A percentile compares a stretch with the other conserved stretches of the same genome.
Conservation (phyloP, 1,140 invertebrate species). For the Drosophila sp. region DNA sequence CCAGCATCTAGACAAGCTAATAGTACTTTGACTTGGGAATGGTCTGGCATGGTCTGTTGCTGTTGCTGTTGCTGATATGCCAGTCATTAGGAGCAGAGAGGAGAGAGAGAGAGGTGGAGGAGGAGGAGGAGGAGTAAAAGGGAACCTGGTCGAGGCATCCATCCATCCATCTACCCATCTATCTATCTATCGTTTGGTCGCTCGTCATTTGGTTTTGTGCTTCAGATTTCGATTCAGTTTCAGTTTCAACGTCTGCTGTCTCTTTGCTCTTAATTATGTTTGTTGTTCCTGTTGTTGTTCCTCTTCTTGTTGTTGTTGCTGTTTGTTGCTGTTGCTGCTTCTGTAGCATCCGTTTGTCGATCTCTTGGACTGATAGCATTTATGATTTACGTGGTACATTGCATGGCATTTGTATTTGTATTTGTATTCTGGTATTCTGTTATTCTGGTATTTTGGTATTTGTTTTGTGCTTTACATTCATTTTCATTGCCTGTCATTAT, state of each 20-base stretch:
- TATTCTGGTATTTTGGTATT: constrained; percentile 56
- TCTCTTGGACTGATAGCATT: constrained; percentile 74
- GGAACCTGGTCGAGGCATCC: constrained; percentile 7
- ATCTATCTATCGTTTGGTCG: constrained; percentile 65
- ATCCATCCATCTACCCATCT: constrained; percentile 43
- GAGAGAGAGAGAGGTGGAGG: background rate
- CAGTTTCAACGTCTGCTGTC: constrained; percentile 35
- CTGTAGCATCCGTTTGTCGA: constrained; percentile 79
- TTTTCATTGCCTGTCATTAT: constrained; percentile 80
- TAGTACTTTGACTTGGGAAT: constrained; percentile 44
- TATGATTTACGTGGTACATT: constrained; percentile 82
- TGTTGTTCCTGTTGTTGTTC: constrained; percentile 48
- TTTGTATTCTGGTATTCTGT: no score
- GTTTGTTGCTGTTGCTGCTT: constrained; percentile 33
- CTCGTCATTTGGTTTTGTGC: constrained; percentile 53
- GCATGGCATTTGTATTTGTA: constrained; percentile 65
- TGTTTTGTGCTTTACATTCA: constrained; percentile 69
- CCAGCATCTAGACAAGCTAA: constrained; percentile 58
- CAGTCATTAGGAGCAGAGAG: constrained; percentile 36
- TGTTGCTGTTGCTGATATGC: constrained; percentile 39
- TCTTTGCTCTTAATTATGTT: constrained; percentile 77
- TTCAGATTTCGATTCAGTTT: constrained; percentile 24
- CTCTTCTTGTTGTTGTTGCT: constrained; percentile 53
- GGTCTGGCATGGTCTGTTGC: constrained; percentile 22
- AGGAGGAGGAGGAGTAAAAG: background rate